These are phyloP conservation scores for Mus minutoides DNA, from an alignment of 2,797 vertebrate genomes.

Conservation along the genomic window DNA sequence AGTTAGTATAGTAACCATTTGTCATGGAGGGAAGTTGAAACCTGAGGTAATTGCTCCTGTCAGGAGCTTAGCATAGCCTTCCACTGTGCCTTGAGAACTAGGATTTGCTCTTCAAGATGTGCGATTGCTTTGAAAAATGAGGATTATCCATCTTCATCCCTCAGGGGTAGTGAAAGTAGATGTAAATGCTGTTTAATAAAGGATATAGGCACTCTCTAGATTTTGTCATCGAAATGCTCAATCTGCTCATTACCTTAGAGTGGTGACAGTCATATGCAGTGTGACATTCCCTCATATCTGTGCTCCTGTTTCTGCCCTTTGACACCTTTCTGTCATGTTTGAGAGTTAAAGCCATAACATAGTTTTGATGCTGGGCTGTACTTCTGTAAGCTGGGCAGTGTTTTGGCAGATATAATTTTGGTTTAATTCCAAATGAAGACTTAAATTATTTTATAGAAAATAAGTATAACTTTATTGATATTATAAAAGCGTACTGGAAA, in stretches of 20 bases:
- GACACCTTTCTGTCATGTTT: background rate
- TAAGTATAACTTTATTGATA: constrained; percentile 18
- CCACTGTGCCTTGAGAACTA: background rate
- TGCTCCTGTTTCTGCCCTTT: background rate
- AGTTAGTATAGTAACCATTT: constrained; percentile 1
- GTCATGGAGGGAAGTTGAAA: background rate
- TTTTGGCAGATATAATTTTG: constrained; percentile 30
- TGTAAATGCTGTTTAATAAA: constrained; percentile 1
- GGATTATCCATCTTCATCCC: background rate
- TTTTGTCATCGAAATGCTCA: constrained; percentile 30
- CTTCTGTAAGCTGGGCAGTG: constrained; percentile 36
- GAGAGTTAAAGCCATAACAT: background rate
- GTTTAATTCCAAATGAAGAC: constrained; percentile 61
- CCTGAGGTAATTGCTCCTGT: background rate
- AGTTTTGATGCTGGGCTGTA: constrained; percentile 9
- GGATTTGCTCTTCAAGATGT: background rate
- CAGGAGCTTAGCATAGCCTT: background rate
- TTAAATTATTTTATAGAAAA: constrained; percentile 55
- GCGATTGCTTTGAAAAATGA: background rate
- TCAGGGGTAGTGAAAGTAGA: background rate
- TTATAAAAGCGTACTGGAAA: constrained; percentile 67
- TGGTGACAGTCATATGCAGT: constrained; percentile 12
- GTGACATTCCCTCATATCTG: background rate
- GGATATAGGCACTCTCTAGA: background rate
- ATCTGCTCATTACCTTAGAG: background rate